Percentiles rank a stretch among this genome's conserved stretches.
phyloP scores from a whole-genome alignment of 2,113 vertebrate genomes.

The Theristicus caerulescens region DNA sequence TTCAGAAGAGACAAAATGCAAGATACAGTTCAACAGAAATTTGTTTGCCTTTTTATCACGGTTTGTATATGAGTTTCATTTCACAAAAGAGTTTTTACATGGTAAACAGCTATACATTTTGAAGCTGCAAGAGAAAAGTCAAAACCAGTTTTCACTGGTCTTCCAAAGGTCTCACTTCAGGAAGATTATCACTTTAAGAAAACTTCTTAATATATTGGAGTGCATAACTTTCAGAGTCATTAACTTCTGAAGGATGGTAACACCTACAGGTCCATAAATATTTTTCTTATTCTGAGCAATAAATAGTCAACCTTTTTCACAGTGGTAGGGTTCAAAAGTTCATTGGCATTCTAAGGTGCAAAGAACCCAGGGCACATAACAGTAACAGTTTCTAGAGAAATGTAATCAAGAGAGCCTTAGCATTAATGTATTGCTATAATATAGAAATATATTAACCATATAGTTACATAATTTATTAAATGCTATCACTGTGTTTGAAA shows the following conservation, averaged over 20 bases:
- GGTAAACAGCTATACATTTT: neutral
- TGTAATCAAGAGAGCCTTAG: neutral
- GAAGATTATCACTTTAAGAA: neutral
- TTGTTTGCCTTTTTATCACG: neutral
- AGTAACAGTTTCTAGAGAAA: neutral
- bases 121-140: neutral
- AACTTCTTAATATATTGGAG: neutral
- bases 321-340: neutral
- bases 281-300: neutral
- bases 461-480: neutral
- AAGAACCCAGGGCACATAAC: neutral
- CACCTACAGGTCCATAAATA: neutral
- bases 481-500: neutral
- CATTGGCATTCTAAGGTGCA: neutral
- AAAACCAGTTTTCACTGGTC: neutral
- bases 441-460: neutral
- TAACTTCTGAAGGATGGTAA: neutral
- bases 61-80: neutral
- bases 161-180: neutral
- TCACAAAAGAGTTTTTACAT: neutral
- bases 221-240: neutral
- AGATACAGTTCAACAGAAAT: neutral
- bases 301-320: neutral
- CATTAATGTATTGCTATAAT: neutral
- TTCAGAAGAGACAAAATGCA: neutral